Evolutionary conservation across 2,113 vertebrate species (phyloP).

Genomic region (Lepus europaeus): DNA sequence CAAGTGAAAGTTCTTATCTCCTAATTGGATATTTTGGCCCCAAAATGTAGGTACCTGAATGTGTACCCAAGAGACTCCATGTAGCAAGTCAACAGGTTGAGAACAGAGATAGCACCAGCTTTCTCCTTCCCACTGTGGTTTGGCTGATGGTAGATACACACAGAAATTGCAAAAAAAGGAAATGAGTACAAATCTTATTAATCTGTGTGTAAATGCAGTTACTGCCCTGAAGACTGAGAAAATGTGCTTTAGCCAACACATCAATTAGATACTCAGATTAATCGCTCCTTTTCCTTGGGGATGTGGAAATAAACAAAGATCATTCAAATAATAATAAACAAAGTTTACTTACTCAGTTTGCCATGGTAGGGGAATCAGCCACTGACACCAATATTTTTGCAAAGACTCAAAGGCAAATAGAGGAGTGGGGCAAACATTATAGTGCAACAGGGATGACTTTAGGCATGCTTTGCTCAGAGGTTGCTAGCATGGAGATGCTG

Average conservation of each 20-base stretch:
- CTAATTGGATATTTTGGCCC: background rate
- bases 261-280: background rate
- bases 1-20: background rate
- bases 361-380: background rate
- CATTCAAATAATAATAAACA: background rate
- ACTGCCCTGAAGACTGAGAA: background rate
- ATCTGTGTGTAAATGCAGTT: background rate
- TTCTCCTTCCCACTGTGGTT: background rate
- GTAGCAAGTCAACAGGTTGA: background rate
- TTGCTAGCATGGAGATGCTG: background rate
- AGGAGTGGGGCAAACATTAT: background rate
- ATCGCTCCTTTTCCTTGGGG: background rate
- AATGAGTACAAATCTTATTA: background rate
- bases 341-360: constrained; percentile 17
- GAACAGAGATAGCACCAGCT: background rate
- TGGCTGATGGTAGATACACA: background rate
- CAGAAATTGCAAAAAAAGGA: background rate
- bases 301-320: background rate
- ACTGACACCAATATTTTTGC: background rate
- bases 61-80: background rate
- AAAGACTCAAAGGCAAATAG: background rate
- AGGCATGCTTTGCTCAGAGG: background rate
- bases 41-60: background rate
- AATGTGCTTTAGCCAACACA: background rate
- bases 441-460: background rate